These are phyloP conservation scores for Oxytorus armatus DNA, from an alignment of 2,888 invertebrate species.

Conservation along the genomic window DNA sequence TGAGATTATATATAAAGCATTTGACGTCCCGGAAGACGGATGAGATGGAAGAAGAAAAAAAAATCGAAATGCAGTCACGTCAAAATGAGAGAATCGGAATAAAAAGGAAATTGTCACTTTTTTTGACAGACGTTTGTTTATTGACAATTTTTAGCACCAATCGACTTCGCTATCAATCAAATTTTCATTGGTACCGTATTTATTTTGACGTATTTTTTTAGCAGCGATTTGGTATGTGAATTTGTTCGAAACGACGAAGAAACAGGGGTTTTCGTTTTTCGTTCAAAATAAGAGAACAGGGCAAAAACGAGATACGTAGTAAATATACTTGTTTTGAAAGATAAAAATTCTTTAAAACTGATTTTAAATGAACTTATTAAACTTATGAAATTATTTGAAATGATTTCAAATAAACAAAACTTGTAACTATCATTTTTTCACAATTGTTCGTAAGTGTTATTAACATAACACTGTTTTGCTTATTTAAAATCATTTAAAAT, in stretches of 20 bases:
- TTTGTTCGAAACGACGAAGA: neutral
- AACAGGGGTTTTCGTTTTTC: neutral
- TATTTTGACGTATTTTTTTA: neutral
- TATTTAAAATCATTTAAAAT: too few relatives aligned
- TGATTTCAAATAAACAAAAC: too few relatives aligned
- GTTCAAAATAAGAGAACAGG: too few relatives aligned
- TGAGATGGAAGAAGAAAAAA: neutral
- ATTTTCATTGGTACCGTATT: neutral
- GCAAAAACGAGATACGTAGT: too few relatives aligned
- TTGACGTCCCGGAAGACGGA: constrained; percentile 27
- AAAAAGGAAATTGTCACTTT: constrained; percentile 1
- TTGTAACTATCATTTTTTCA: too few relatives aligned
- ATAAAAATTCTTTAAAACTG: too few relatives aligned
- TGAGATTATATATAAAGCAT: constrained; percentile 21
- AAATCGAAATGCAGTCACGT: neutral
- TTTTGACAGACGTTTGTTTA: neutral
- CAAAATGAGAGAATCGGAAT: neutral
- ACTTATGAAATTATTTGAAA: too few relatives aligned
- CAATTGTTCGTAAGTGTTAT: too few relatives aligned
- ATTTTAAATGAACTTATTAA: too few relatives aligned
- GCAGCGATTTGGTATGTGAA: neutral
- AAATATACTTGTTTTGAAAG: too few relatives aligned
- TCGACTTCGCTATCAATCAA: constrained; percentile 41
- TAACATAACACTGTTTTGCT: too few relatives aligned
- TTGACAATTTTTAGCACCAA: constrained; percentile 41